These are phyloP conservation scores for Athrips mouffetella DNA, from an alignment of 2,888 invertebrate species.

Conservation along the genomic window DNA sequence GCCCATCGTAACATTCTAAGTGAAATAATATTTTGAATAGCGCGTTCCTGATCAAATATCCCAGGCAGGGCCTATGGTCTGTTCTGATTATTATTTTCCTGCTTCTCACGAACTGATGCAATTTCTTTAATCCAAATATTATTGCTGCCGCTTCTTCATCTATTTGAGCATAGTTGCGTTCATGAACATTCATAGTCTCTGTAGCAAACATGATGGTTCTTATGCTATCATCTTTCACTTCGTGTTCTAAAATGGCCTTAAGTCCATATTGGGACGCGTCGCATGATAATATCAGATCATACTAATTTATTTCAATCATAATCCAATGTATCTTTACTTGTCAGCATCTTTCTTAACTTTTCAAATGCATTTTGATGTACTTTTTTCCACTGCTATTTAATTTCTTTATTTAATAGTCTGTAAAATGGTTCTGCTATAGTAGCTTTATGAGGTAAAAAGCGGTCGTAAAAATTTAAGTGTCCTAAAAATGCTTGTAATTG, in stretches of 20 bases:
- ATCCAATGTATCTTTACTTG: background rate
- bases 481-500: conserved; percentile 17
- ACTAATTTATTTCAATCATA: background rate
- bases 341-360: background rate
- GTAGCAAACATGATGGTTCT: conserved; percentile 37
- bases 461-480: conserved; percentile 16
- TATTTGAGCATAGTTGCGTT: conserved; percentile 31
- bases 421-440: conserved; percentile 1
- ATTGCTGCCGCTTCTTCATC: too few species aligned
- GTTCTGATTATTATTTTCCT: conserved; percentile 9
- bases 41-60: background rate
- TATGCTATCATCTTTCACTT: conserved; percentile 18
- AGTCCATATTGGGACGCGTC: conserved; percentile 23
- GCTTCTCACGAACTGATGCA: conserved; percentile 27
- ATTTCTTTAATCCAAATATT: conserved; percentile 42
- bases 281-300: background rate
- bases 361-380: background rate
- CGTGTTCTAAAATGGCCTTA: conserved; percentile 35
- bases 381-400: conserved; percentile 26
- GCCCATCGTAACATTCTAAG: background rate
- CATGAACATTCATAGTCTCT: conserved; percentile 29
- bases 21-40: background rate
- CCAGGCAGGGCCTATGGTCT: background rate
- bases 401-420: background rate
- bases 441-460: conserved; percentile 7